These are phyloP conservation scores for Ptychoptera albimana DNA, from an alignment of 2,888 invertebrate genomes.

Conservation along the genomic window DNA sequence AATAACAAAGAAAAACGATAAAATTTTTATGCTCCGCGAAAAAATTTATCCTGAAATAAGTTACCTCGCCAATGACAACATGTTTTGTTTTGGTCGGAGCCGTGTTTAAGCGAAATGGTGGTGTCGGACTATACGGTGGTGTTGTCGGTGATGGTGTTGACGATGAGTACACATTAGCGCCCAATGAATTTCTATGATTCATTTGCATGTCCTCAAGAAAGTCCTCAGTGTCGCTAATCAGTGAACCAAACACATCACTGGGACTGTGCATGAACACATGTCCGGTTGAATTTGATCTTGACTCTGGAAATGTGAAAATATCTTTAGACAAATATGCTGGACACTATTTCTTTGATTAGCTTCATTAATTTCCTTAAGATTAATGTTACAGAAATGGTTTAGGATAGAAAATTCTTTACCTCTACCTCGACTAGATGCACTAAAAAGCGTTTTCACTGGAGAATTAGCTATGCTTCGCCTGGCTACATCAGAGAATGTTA, in stretches of 20 bases:
- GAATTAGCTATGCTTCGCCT: conserved; percentile 63
- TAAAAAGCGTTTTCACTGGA: conserved; percentile 38
- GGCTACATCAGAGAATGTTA: conserved; percentile 71
- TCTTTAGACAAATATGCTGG: conserved; percentile 2
- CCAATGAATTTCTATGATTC: conserved; percentile 20
- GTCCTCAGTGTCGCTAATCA: conserved; percentile 39
- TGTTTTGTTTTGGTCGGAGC: conserved; percentile 29
- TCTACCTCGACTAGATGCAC: conserved; percentile 23
- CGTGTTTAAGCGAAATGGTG: conserved; percentile 39
- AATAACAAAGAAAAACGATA: conserved; percentile 22
- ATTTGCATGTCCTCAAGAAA: conserved; percentile 32
- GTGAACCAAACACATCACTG: conserved; percentile 40
- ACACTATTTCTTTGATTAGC: not conserved
- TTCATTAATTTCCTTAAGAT: too few relatives aligned
- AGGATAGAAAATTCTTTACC: not conserved
- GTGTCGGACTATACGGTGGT: conserved; percentile 36
- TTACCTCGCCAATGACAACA: conserved; percentile 16
- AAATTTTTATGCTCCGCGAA: not conserved
- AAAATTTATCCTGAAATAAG: too few relatives aligned
- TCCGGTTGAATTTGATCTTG: conserved; percentile 53
- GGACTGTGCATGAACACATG: conserved; percentile 38
- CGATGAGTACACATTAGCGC: conserved; percentile 15
- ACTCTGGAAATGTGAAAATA: conserved; percentile 30
- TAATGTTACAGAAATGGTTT: not conserved
- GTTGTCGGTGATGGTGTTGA: conserved; percentile 13